Conservation (phyloP, 2,113 vertebrate species). For the Camelus dromedarius region DNA sequence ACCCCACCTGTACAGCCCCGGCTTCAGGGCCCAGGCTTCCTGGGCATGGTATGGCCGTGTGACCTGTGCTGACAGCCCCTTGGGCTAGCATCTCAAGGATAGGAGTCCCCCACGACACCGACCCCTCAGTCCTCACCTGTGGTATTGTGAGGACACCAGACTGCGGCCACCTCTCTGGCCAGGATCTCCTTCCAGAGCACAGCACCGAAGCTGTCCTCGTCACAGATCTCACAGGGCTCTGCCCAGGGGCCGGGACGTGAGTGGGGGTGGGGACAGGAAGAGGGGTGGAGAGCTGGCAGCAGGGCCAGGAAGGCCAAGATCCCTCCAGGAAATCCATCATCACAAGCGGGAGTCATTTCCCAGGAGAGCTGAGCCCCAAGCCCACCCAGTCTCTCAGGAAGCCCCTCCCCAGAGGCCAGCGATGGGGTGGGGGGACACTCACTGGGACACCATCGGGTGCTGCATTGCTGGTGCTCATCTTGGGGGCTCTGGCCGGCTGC, state of each 20-base stretch:
- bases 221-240: slow-evolving; percentile 98
- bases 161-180: slow-evolving; percentile 94
- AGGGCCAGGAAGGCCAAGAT: accelerated
- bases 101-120: accelerated
- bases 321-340: accelerated
- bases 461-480: slow-evolving; percentile 93
- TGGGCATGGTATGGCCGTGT: accelerated
- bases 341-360: accelerated
- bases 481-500: slow-evolving; percentile 92
- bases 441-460: slow-evolving; percentile 96
- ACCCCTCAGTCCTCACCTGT: slow-evolving; percentile 89
- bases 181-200: slow-evolving; percentile 98
- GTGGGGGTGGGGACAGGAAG: not conserved
- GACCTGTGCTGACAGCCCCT: not conserved
- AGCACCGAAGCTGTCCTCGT: slow-evolving; percentile 92
- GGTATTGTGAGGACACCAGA: slow-evolving; percentile 96
- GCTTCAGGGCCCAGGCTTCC: not conserved
- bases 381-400: accelerated
- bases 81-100: accelerated
- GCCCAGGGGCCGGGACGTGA: not conserved
- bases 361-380: no score
- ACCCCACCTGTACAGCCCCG: no score
- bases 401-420: not conserved
- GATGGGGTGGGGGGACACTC: not conserved
- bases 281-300: not conserved